These are phyloP conservation scores for Chaetorhynchus papuensis DNA, from an alignment of 2,113 vertebrate genomes.

Conservation along the genomic window DNA sequence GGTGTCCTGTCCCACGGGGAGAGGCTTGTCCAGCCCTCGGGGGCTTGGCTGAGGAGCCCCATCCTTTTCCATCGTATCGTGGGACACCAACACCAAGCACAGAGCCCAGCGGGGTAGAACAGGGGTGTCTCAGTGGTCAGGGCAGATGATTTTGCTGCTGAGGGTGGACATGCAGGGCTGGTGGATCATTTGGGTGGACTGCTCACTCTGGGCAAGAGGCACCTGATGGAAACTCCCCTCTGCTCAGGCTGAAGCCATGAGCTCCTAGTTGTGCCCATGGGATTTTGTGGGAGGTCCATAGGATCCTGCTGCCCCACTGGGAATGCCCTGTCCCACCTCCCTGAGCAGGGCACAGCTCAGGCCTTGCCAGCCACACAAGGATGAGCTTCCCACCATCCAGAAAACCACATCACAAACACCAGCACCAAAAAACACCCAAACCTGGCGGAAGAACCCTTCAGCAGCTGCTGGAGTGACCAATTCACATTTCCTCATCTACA, in stretches of 20 bases:
- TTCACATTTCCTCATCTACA: neutral
- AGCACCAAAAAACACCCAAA: neutral
- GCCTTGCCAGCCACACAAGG: neutral
- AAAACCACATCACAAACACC: constrained; percentile 11
- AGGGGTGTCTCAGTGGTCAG: neutral
- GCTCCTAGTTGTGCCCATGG: accelerated
- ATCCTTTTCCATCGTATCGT: neutral
- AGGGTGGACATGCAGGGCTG: neutral
- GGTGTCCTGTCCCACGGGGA: neutral
- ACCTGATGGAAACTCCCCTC: neutral
- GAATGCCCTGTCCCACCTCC: neutral
- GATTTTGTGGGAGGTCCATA: neutral
- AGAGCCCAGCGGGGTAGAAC: neutral
- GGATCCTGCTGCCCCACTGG: neutral
- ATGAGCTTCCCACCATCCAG: neutral
- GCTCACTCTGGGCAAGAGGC: neutral
- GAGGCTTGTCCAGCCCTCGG: neutral
- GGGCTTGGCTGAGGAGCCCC: neutral
- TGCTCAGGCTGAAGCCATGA: neutral
- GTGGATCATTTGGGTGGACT: neutral
- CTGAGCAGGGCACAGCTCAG: neutral
- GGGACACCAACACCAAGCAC: neutral
- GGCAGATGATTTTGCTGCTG: neutral
- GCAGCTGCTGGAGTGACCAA: constrained; percentile 4
- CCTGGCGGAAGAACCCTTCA: neutral